phyloP scores from a whole-genome alignment of 2,113 vertebrate genomes.

The Corydoras sp. region DNA sequence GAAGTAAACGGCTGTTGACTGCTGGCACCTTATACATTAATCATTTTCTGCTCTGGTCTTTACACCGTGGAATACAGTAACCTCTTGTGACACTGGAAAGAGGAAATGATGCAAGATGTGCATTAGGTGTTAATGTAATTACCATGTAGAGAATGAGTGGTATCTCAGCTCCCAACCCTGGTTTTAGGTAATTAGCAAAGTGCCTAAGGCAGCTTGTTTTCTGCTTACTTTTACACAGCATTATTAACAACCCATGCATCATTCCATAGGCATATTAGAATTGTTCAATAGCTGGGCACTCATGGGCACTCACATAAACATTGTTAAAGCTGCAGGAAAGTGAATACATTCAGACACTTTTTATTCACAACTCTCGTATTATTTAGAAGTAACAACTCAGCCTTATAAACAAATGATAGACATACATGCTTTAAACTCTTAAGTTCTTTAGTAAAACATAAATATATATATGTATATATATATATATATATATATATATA shows the following conservation, averaged over 20 bases:
- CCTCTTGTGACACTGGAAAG: background rate
- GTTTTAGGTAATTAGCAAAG: constrained; percentile 48
- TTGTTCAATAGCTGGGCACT: constrained; percentile 12
- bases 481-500: too few relatives aligned
- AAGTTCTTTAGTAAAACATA: too few relatives aligned
- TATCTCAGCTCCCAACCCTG: constrained; percentile 35
- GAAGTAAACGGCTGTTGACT: constrained; percentile 60
- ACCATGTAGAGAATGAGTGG: constrained; percentile 17
- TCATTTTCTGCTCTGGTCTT: constrained; percentile 30
- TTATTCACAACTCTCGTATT: background rate
- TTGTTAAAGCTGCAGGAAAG: constrained; percentile 46
- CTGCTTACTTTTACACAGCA: constrained; percentile 47
- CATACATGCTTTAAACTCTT: background rate
- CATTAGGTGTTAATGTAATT: constrained; percentile 49
- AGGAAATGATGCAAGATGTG: constrained; percentile 22
- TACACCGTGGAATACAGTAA: background rate
- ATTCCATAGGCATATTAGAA: constrained; percentile 40
- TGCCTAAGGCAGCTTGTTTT: constrained; percentile 51
- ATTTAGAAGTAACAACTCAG: too few relatives aligned
- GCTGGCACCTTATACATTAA: constrained; percentile 47
- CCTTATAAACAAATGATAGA: background rate
- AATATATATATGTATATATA: too few relatives aligned
- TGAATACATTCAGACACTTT: constrained; percentile 39
- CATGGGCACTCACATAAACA: constrained; percentile 25
- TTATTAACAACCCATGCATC: constrained; percentile 46